phyloP scores from a whole-genome alignment of 1,140 invertebrate species.

The Ips typographus region DNA sequence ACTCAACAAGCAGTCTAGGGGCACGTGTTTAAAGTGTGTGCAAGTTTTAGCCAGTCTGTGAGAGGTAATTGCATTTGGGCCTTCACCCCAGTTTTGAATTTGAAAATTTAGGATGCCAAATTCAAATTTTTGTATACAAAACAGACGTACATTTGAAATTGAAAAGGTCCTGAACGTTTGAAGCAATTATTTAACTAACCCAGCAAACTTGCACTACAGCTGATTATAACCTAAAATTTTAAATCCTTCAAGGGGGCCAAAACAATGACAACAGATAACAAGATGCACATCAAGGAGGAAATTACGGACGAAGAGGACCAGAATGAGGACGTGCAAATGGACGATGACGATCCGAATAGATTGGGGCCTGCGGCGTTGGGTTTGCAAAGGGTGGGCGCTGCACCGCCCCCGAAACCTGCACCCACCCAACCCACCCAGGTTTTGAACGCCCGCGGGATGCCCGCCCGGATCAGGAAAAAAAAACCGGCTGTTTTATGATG shows the following conservation, averaged over 20 bases:
- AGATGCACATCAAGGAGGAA: constrained; percentile 60
- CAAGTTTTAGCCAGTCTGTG: no score
- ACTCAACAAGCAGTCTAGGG: no score
- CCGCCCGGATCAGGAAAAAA: constrained; percentile 85
- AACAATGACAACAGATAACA: constrained; percentile 47
- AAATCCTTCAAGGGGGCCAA: constrained; percentile 10
- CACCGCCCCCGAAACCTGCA: constrained; percentile 67
- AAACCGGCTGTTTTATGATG: constrained; percentile 88
- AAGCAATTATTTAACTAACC: background rate
- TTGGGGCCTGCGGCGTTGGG: constrained; percentile 75
- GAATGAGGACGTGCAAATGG: constrained; percentile 58
- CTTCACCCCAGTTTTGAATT: constrained; percentile 43
- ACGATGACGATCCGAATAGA: constrained; percentile 65
- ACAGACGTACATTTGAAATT: background rate
- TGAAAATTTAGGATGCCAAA: constrained; percentile 49
- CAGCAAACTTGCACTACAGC: no score
- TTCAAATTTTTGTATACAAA: constrained; percentile 45
- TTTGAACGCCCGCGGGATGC: constrained; percentile 83
- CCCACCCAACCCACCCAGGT: constrained; percentile 71
- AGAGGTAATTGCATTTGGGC: no score
- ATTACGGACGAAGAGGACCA: constrained; percentile 48
- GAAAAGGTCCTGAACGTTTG: background rate
- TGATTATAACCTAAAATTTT: background rate
- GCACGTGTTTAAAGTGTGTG: no score
- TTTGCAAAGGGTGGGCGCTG: constrained; percentile 74